Base-by-base conservation (phyloP, 2,113 vertebrate genomes). In the Rhagologus leucostigma region DNA sequence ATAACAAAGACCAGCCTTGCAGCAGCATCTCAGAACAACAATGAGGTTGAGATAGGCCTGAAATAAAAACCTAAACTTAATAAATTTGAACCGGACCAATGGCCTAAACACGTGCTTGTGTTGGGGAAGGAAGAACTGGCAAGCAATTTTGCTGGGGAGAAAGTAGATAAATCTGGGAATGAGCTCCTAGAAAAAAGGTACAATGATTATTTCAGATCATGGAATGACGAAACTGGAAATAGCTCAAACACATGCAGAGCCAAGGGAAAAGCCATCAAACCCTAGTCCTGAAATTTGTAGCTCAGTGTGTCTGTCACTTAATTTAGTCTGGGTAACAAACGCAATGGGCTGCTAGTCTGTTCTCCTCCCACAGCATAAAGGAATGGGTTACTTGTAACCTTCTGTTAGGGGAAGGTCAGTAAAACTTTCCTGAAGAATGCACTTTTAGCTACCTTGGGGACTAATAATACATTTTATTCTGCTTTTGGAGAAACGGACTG, bases 81-180 rank as follows among this genome's bases (percentile, higher is more conserved):
- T 21, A 57, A 39, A 19, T 27, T 44, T 57, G 3, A 77, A 13
- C 33, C 21, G 50, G 37, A 73, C 10, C 29, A 76, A 47, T 4
- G 6, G 32, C 26, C 46, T 41, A 65, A 65, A 42, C 6, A 7
- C 0, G 0, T 39, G 11, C 1, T 8, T 37, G 20, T 18, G 13
- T 3, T 63, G 47, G 24, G 22, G n/a, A 84, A 46, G 68, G 24
- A 37, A 84, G 35, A 88, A 39, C 16, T 0, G 1, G 13, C 0
- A 0, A 70, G 24, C 9, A 27, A 16, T 17, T 37, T 3, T 2
- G 24, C 85, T 23, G 30, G 13, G 19, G 9, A 94, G 4, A 60
- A 49, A n/a, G 39, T 0, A 41, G 19, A 67, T 50, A n/a, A 74
- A 55, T n/a, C 24, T 37, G 32, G 10, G 76, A 70, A 78, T 13